phyloP scores from a whole-genome alignment of 2,797 vertebrate genomes.

The Sebastes itinus region DNA sequence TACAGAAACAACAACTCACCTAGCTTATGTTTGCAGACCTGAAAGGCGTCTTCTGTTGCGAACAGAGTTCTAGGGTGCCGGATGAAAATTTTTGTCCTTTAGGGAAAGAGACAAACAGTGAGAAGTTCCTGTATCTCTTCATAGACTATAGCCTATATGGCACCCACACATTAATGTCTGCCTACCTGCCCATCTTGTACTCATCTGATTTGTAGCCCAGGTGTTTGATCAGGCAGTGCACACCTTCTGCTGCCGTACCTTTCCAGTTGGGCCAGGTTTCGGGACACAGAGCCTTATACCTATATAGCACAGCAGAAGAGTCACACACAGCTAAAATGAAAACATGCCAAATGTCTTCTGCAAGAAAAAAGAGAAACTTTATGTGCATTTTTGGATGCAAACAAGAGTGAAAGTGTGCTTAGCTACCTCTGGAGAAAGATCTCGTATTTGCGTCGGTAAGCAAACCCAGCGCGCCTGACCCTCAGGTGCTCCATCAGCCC shows the following conservation, averaged over 20 bases:
- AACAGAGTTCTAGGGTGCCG: slow-evolving; percentile 94
- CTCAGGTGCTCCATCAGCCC: slow-evolving; percentile 96
- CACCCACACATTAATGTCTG: background rate
- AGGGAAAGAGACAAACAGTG: background rate
- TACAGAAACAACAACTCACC: slow-evolving; percentile 75
- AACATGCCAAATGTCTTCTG: background rate
- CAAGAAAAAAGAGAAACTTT: background rate
- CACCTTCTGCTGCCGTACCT: slow-evolving; percentile 89
- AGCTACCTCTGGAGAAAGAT: slow-evolving; percentile 91
- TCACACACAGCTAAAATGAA: background rate
- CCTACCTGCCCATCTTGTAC: slow-evolving; percentile 94
- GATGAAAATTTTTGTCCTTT: slow-evolving; percentile 97
- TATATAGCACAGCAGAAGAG: slow-evolving; percentile 43
- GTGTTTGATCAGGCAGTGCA: slow-evolving; percentile 87
- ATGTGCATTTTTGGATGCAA: background rate
- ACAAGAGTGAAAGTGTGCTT: background rate
- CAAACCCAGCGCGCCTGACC: slow-evolving; percentile 93
- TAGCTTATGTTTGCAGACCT: slow-evolving; percentile 90
- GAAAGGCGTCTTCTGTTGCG: slow-evolving; percentile 95
- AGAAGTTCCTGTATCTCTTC: background rate
- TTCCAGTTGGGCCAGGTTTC: slow-evolving; percentile 96
- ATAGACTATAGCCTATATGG: background rate
- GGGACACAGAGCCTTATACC: slow-evolving; percentile 94
- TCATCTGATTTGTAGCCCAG: slow-evolving; percentile 91
- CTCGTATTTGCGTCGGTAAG: slow-evolving; percentile 92